Conservation (phyloP, 2,888 invertebrate species). For the Hypercompe scribonia region DNA sequence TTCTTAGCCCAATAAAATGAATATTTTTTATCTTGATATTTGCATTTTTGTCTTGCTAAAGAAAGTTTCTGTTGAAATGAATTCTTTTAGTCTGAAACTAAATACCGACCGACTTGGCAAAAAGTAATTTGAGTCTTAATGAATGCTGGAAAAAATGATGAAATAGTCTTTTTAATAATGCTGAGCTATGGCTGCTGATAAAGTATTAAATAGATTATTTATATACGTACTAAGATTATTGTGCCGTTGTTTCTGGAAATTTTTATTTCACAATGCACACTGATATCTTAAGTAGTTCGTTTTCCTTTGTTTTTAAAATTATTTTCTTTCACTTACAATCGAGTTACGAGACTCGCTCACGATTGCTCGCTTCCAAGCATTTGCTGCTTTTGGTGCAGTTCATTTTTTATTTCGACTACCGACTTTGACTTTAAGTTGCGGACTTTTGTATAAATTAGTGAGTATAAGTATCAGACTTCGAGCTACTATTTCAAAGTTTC, state of each 20-base stretch:
- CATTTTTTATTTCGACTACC: slow-evolving; percentile 54
- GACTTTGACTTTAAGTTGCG: slow-evolving; percentile 36
- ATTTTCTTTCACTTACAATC: slow-evolving; percentile 68
- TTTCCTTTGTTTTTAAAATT: slow-evolving; percentile 64
- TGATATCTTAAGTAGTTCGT: slow-evolving; percentile 73
- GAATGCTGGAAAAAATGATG: slow-evolving; percentile 13
- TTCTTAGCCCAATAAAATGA: slow-evolving; percentile 1
- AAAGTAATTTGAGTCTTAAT: slow-evolving; percentile 22
- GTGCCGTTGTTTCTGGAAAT: slow-evolving; percentile 60
- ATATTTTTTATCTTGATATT: slow-evolving; percentile 16
- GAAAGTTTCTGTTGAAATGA: slow-evolving; percentile 12
- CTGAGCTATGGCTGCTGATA: background rate
- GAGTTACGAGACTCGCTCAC: slow-evolving; percentile 53
- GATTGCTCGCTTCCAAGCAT: slow-evolving; percentile 61
- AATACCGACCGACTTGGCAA: slow-evolving; percentile 14
- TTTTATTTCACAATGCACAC: slow-evolving; percentile 59
- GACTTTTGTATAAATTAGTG: slow-evolving; percentile 54
- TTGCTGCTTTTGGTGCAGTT: slow-evolving; percentile 57
- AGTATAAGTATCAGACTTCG: slow-evolving; percentile 51
- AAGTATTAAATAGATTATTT: slow-evolving; percentile 24
- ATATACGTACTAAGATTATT: slow-evolving; percentile 37
- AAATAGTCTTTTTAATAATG: background rate
- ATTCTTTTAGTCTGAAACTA: slow-evolving; percentile 19
- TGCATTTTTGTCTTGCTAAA: slow-evolving; percentile 13
- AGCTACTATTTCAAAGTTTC: slow-evolving; percentile 50